Conservation (phyloP, 1,140 invertebrate genomes). For the Drosophila teissieri region DNA sequence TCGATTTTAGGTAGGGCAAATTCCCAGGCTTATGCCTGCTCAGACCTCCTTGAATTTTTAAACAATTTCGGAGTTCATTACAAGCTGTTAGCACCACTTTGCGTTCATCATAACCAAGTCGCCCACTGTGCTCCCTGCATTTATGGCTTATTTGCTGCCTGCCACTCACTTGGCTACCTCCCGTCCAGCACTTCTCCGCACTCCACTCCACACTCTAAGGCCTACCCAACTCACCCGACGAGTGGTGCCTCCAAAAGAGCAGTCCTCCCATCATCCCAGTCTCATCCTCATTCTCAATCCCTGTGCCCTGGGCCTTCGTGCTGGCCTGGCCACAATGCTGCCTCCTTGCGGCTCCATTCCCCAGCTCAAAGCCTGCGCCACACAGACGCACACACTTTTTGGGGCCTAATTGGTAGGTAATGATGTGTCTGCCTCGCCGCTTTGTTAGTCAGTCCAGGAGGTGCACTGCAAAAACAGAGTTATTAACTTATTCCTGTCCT, state of each 20-base stretch:
- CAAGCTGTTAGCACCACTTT: constrained; percentile 80
- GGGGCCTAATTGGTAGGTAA: constrained; percentile 83
- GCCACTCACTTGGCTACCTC: constrained; percentile 56
- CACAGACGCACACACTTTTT: constrained; percentile 59
- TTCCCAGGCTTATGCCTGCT: neutral
- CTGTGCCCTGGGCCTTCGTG: constrained; percentile 16
- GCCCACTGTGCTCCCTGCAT: constrained; percentile 37
- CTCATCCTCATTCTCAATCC: constrained; percentile 1
- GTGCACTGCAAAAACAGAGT: neutral
- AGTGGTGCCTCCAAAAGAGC: constrained; percentile 77
- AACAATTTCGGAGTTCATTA: constrained; percentile 66
- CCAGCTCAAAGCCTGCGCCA: constrained; percentile 37
- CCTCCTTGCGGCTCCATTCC: neutral
- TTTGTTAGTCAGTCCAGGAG: constrained; percentile 67
- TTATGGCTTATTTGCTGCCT: constrained; percentile 77
- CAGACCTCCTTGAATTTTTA: neutral
- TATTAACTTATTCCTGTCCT: too few species aligned
- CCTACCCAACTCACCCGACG: constrained; percentile 53
- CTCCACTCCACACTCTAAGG: neutral
- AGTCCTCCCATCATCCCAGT: constrained; percentile 10
- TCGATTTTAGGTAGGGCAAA: too few species aligned
- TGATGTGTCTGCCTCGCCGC: constrained; percentile 81
- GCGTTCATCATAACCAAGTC: constrained; percentile 63
- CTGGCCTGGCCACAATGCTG: constrained; percentile 10
- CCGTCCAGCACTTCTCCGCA: neutral